These are phyloP conservation scores for Pediacus dermestoides DNA, from an alignment of 2,888 invertebrate species.

Conservation along the genomic window DNA sequence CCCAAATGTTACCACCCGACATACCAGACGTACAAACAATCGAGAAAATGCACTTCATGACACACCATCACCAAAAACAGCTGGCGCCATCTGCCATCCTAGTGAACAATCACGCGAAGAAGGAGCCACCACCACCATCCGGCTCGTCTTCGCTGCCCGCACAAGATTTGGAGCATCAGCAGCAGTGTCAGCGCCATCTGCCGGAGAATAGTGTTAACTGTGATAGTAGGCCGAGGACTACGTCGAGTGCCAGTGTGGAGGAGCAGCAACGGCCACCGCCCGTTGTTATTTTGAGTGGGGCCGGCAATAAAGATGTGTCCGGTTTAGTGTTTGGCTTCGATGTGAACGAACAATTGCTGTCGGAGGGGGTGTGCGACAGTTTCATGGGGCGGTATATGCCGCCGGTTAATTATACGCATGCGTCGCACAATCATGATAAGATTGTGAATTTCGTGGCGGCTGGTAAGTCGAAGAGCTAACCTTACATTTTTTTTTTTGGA, in stretches of 20 bases:
- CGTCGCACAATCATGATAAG: slow-evolving; percentile 58
- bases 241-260: slow-evolving; percentile 4
- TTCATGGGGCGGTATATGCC: slow-evolving; percentile 50
- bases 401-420: slow-evolving; percentile 45
- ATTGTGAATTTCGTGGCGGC: slow-evolving; percentile 61
- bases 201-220: slow-evolving; percentile 25
- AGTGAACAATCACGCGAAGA: not conserved
- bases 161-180: too few species aligned
- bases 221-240: slow-evolving; percentile 31
- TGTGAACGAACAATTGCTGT: slow-evolving; percentile 68
- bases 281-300: slow-evolving; percentile 68
- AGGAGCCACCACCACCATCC: slow-evolving; percentile 1
- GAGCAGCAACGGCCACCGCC: slow-evolving; percentile 57
- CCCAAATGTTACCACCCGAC: slow-evolving; percentile 43
- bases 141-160: too few species aligned
- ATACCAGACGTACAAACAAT: slow-evolving; percentile 53
- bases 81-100: slow-evolving; percentile 6
- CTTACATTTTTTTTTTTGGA: slow-evolving; percentile 10
- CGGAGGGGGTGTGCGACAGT: slow-evolving; percentile 49
- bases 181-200: slow-evolving; percentile 8
- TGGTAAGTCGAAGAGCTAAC: slow-evolving; percentile 50
- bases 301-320: slow-evolving; percentile 56
- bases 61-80: slow-evolving; percentile 24
- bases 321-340: slow-evolving; percentile 80
- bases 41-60: slow-evolving; percentile 52